Conservation (phyloP, 1,140 invertebrate species). For the Drosophila hydei region DNA sequence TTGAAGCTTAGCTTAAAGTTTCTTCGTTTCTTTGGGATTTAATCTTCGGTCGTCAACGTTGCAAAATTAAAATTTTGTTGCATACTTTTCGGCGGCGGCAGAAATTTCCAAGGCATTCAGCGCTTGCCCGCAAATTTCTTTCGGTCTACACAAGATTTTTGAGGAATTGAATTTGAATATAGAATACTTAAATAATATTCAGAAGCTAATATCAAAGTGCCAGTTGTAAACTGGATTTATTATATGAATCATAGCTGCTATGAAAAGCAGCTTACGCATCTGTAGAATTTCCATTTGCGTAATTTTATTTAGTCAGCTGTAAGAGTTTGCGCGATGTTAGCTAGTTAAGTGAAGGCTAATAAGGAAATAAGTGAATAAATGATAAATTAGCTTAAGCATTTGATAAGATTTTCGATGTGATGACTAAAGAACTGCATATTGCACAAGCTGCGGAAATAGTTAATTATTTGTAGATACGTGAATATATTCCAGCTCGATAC, state of each 20-base stretch:
- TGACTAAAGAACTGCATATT: no score
- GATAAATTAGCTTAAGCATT: not conserved
- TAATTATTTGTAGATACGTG: not conserved
- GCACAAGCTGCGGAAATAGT: not conserved
- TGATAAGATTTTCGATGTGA: not conserved
- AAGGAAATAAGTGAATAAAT: not conserved
- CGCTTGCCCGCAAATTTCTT: not conserved
- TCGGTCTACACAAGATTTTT: not conserved
- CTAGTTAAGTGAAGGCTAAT: not conserved
- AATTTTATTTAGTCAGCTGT: not conserved
- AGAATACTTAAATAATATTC: not conserved
- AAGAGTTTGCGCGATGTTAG: not conserved
- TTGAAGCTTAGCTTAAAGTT: not conserved
- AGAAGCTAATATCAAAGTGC: not conserved
- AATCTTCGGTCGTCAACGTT: not conserved
- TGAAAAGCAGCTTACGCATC: not conserved
- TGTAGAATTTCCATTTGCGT: not conserved
- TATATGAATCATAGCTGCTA: no score
- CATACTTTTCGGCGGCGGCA: slow-evolving; percentile 29
- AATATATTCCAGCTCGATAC: not conserved
- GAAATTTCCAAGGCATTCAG: not conserved
- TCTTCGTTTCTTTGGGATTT: not conserved
- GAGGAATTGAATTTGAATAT: slow-evolving; percentile 1
- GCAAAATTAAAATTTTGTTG: slow-evolving; percentile 8
- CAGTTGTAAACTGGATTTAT: no score